Evolutionary conservation across 1,140 invertebrate species (phyloP).

Genomic region (Drosophila kikkawai): DNA sequence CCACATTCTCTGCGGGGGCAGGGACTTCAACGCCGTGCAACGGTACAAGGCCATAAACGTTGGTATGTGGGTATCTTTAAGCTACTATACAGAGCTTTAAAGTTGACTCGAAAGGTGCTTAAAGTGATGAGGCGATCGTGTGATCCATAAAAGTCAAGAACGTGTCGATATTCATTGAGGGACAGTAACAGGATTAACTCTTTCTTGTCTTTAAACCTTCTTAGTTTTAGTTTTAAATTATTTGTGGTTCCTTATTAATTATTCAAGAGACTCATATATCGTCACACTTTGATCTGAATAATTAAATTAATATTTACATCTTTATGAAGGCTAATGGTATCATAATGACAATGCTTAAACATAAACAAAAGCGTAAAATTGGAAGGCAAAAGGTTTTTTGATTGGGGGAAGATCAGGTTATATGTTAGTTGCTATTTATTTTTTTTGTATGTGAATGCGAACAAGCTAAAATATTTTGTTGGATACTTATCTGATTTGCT

Average conservation of each 20-base stretch:
- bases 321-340: conserved; percentile 7
- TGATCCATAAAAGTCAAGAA: neutral
- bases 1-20: conserved; percentile 7
- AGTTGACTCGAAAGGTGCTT: neutral
- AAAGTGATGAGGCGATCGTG: neutral
- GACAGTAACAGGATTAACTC: neutral
- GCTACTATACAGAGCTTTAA: conserved; percentile 5
- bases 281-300: conserved; percentile 1
- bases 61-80: conserved; percentile 25
- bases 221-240: neutral
- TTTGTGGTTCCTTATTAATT: neutral
- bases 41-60: conserved; percentile 35
- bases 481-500: neutral
- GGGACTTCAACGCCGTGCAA: conserved; percentile 12
- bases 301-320: conserved; percentile 2
- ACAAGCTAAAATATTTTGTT: neutral
- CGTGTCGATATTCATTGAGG: too few species aligned
- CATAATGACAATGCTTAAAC: conserved; percentile 1
- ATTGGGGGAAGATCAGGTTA: neutral
- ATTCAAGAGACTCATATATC: neutral
- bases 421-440: neutral
- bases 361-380: conserved; percentile 7
- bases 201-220: too few species aligned
- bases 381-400: neutral
- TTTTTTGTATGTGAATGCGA: neutral